Conservation (phyloP, 2,797 vertebrate species). For the Pangasius sanitwongsei region DNA sequence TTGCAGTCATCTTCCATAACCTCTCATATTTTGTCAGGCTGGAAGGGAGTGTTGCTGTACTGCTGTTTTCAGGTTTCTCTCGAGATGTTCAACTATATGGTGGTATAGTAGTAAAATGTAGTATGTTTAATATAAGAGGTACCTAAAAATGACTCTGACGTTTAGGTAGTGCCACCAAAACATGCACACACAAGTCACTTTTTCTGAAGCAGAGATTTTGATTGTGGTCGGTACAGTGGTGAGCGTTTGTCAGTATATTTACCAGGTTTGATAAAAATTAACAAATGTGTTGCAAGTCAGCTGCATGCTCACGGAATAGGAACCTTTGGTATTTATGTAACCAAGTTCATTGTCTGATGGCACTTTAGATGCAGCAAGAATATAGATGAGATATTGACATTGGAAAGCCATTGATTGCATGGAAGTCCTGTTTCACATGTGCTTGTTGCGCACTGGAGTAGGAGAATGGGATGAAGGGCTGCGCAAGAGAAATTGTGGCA, state of each 20-base stretch:
- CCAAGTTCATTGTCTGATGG: background rate
- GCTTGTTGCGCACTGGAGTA: background rate
- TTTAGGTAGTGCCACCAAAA: background rate
- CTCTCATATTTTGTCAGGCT: background rate
- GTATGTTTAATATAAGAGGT: background rate
- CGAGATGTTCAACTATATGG: background rate
- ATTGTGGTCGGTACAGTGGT: background rate
- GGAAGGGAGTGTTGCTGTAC: background rate
- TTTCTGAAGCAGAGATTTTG: background rate
- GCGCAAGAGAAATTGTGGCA: background rate
- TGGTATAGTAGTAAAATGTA: background rate
- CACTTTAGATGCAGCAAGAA: background rate
- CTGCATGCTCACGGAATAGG: background rate
- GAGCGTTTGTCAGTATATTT: background rate
- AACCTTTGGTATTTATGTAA: background rate
- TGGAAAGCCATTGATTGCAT: background rate
- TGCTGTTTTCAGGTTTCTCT: background rate
- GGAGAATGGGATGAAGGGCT: background rate
- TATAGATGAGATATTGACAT: background rate
- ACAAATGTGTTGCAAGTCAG: background rate
- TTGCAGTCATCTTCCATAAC: background rate
- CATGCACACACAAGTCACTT: background rate
- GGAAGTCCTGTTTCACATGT: background rate
- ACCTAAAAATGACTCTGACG: background rate
- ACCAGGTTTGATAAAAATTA: background rate